These are phyloP conservation scores for Stenolophus ochropezus DNA, from an alignment of 2,888 invertebrate genomes.

Conservation along the genomic window DNA sequence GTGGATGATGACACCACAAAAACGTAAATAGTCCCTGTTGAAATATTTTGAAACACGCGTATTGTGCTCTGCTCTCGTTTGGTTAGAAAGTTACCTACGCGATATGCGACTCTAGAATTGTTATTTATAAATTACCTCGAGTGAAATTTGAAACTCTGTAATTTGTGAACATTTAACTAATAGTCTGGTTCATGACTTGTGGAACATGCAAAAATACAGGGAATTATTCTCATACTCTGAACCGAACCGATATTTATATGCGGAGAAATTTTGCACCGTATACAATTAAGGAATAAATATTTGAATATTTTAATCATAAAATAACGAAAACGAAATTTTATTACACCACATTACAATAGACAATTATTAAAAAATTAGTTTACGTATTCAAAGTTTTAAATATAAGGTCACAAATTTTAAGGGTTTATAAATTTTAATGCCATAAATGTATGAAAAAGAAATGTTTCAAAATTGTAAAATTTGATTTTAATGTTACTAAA, in stretches of 20 bases:
- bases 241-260: not conserved
- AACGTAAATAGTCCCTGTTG: conserved; percentile 32
- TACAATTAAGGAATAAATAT: not conserved
- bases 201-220: conserved; percentile 19
- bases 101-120: conserved; percentile 7
- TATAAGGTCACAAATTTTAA: no score
- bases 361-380: no score
- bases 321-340: no score
- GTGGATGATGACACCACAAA: conserved; percentile 44
- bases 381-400: no score
- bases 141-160: conserved; percentile 32
- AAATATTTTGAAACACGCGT: conserved; percentile 42
- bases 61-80: conserved; percentile 20
- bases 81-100: not conserved
- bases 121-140: conserved; percentile 22
- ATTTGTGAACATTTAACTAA: conserved; percentile 17
- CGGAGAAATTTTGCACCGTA: not conserved
- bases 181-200: conserved; percentile 19
- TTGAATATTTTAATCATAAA: no score
- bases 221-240: not conserved
- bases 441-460: no score
- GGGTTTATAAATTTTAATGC: no score
- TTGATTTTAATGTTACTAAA: no score
- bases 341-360: no score
- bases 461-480: no score